Base-by-base conservation (phyloP, 2,888 invertebrate species). In the Shargacucullia verbasci region DNA sequence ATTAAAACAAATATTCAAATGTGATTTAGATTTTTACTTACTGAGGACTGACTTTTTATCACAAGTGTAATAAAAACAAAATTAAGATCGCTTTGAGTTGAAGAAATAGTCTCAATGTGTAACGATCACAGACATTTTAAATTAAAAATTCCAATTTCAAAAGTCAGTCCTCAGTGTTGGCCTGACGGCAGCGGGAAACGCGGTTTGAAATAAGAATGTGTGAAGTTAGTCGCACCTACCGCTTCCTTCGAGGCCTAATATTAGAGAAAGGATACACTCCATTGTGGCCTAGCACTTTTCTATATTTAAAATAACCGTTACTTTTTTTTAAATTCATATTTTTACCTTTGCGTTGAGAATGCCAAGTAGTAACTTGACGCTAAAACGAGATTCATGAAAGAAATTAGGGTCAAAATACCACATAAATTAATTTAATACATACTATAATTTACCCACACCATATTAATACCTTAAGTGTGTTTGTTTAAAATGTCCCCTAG, bases 1-100 rank as follows among this genome's bases (percentile, higher is more conserved):
- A 82, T 79, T 81, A 83, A 89, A 92, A 92, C 91, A 92, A 89
- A 92, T 92, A 77, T 87, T 82, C 76, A 78, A 85, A 89, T 91
- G 91, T 90, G 91, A 88, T 83, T 88, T 86, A 85, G 87, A 63
- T 55, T 50, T 40, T 72, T 20, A 54, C 2, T 43, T 50, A 70
- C 69, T 69, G 85, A 84, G 87, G 83, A 84, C 79, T 82, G 87
- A 88, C 82, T 86, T 89, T 80, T 70, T 47, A 78, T 78, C 76
- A 79, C 80, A 78, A 74, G 62, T 54, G 72, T 66, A 69, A 75
- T 66, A 65, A 63, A 68, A 79, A 71, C 67, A 79, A 78, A 58
- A 76, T 62, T 67, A n/a, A n/a, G 70, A 78, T 58, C 76, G 80
- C 67, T 79, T 68, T 68, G 72, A 73, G 56, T 53, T 49, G 2